phyloP scores from a whole-genome alignment of 1,140 invertebrate species.

The Epicauta chinensis region DNA sequence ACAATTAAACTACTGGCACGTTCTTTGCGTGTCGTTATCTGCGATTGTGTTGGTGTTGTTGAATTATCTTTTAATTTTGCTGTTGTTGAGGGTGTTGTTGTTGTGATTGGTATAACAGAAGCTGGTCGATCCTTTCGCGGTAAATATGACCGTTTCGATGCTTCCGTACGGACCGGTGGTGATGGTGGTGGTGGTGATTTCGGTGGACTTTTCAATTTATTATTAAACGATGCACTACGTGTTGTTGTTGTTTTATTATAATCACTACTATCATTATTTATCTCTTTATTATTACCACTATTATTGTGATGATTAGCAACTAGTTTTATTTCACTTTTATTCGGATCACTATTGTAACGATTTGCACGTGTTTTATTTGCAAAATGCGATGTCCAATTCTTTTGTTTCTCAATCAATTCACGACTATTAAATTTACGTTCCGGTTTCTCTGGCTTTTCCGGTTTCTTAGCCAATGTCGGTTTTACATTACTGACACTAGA shows the following conservation, averaged over 20 bases:
- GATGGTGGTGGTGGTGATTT: constrained; percentile 46
- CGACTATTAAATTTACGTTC: constrained; percentile 75
- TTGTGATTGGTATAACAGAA: constrained; percentile 36
- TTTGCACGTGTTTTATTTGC: constrained; percentile 59
- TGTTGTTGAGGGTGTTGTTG: constrained; percentile 31
- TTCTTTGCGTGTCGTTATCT: neutral
- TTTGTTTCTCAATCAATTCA: constrained; percentile 82
- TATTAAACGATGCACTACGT: constrained; percentile 44
- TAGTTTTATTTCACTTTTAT: constrained; percentile 40
- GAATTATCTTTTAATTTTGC: constrained; percentile 39
- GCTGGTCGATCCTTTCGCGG: constrained; percentile 35
- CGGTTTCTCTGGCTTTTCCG: constrained; percentile 75
- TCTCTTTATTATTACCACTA: constrained; percentile 38
- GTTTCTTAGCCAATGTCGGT: constrained; percentile 45
- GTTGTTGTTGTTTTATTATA: constrained; percentile 41
- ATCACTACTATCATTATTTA: constrained; percentile 39
- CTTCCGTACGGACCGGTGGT: constrained; percentile 42
- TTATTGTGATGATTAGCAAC: constrained; percentile 39
- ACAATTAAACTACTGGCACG: constrained; percentile 8
- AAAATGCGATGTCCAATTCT: constrained; percentile 87
- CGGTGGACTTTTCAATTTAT: constrained; percentile 45
- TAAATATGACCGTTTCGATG: constrained; percentile 32
- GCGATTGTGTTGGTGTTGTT: constrained; percentile 33
- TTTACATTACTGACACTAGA: constrained; percentile 36
- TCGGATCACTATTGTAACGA: constrained; percentile 58